Conservation (phyloP, 2,113 vertebrate species). For the Charadrius vociferus region DNA sequence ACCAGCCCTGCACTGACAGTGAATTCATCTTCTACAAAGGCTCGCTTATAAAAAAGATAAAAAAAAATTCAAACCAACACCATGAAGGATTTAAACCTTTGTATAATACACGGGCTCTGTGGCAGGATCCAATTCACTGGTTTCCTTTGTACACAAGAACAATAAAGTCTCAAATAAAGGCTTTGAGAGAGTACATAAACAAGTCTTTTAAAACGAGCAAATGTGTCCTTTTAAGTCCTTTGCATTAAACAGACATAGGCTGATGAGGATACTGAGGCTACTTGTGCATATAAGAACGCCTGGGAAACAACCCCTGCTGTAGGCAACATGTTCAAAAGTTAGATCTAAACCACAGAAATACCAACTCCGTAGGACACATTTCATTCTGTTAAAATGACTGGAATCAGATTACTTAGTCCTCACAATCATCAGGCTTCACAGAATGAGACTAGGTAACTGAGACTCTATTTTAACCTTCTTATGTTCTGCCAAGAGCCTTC, state of each 20-base stretch:
- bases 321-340: conserved; percentile 43
- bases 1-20: not conserved
- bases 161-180: not conserved
- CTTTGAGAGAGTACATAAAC: not conserved
- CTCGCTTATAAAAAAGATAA: not conserved
- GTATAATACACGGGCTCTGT: not conserved
- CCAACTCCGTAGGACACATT: not conserved
- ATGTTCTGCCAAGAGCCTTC: conserved; percentile 56
- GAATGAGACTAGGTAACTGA: not conserved
- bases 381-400: conserved; percentile 4
- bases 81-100: not conserved
- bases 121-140: not conserved
- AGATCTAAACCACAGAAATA: conserved; percentile 41
- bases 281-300: not conserved
- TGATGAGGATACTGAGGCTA: not conserved
- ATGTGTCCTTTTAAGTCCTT: conserved; percentile 14
- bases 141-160: conserved; percentile 6
- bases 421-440: conserved; percentile 4
- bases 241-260: not conserved
- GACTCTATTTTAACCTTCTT: conserved; percentile 16
- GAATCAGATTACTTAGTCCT: conserved; percentile 6
- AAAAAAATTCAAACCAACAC: not conserved
- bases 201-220: conserved; percentile 5
- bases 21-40: not conserved
- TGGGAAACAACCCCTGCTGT: conserved; percentile 7